phyloP scores from a whole-genome alignment of 2,888 invertebrate genomes.

The Platycnemis pennipes region DNA sequence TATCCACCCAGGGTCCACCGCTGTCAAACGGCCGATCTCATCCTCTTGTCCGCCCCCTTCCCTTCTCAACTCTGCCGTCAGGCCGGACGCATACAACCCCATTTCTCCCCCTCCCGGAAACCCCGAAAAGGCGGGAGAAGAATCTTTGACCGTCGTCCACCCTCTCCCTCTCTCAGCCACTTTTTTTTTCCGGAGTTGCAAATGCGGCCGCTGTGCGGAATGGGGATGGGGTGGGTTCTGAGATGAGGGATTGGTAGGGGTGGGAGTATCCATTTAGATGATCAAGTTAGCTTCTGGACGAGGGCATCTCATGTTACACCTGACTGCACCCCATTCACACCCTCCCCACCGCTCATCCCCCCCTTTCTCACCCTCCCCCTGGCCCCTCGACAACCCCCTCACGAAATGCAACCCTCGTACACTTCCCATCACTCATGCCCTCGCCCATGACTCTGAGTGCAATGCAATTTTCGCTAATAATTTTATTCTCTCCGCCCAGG shows the following conservation, averaged over 20 bases:
- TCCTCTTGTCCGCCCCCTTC: background rate
- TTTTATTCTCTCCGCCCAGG: background rate
- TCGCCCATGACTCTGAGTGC: background rate
- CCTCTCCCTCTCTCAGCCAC: background rate
- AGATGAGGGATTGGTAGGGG: background rate
- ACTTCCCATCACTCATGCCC: background rate
- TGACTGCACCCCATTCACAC: conserved; percentile 51
- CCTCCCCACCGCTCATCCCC: background rate
- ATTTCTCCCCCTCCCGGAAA: background rate
- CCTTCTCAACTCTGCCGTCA: too few species aligned
- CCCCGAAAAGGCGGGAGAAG: background rate
- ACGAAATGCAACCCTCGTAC: background rate
- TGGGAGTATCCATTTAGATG: conserved; percentile 57
- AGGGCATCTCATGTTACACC: conserved; percentile 53
- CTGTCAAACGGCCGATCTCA: background rate
- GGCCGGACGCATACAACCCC: background rate
- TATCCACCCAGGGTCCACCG: background rate
- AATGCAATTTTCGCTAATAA: conserved; percentile 58
- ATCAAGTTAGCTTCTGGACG: conserved; percentile 44
- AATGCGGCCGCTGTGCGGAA: conserved; percentile 18
- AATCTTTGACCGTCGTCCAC: conserved; percentile 41
- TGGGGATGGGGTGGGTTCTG: background rate
- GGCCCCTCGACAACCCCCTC: background rate
- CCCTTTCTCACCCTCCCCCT: background rate
- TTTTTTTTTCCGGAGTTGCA: conserved; percentile 17